These are phyloP conservation scores for Alexandromys fortis DNA, from an alignment of 2,113 vertebrate genomes.

Conservation along the genomic window DNA sequence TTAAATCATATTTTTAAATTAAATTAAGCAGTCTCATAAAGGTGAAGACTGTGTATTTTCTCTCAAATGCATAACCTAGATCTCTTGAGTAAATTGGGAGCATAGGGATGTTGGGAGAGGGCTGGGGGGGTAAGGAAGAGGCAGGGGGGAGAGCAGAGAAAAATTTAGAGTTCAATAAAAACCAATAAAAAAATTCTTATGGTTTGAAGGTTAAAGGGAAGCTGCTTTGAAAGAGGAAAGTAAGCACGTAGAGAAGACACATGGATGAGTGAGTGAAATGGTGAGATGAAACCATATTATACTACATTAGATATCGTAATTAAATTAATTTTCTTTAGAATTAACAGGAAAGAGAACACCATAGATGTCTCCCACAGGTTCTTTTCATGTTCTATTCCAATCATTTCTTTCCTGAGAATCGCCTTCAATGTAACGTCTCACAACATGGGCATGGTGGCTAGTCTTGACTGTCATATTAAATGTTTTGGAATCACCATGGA, in stretches of 20 bases:
- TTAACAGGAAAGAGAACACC: not conserved
- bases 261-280: no score
- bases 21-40: not conserved
- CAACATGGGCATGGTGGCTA: not conserved
- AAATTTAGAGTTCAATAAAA: no score
- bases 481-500: not conserved
- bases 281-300: not conserved
- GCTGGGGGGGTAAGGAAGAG: no score
- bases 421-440: not conserved
- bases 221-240: not conserved
- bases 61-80: not conserved
- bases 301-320: not conserved
- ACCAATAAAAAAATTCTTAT: not conserved
- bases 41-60: not conserved
- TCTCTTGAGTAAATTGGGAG: no score
- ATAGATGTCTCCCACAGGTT: not conserved
- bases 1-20: not conserved
- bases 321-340: not conserved
- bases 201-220: not conserved
- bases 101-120: no score
- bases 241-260: not conserved
- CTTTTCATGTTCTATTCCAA: accelerated
- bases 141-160: no score
- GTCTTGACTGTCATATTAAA: not conserved
- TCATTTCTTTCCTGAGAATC: not conserved